These are phyloP conservation scores for Dryomyza anilis DNA, from an alignment of 2,888 invertebrate genomes.

Conservation along the genomic window DNA sequence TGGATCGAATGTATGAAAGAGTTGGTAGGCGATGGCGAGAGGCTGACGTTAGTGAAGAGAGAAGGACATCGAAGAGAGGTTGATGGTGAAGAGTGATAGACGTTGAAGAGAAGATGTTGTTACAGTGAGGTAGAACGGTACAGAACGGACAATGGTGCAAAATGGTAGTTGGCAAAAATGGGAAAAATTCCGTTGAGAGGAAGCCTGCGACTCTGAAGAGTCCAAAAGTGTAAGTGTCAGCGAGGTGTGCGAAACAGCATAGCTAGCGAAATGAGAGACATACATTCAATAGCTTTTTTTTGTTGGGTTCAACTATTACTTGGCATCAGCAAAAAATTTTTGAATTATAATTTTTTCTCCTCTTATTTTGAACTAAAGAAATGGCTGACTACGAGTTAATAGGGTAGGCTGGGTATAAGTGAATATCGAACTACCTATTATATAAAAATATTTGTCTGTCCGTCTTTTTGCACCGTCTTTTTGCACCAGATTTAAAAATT, in stretches of 20 bases:
- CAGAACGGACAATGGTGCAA: background rate
- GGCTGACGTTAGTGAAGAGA: background rate
- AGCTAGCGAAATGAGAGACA: no score
- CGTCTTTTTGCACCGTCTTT: no score
- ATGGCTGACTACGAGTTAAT: no score
- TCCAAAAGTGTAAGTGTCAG: background rate
- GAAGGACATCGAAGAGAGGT: background rate
- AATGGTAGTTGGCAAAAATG: no score
- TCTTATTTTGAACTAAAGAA: background rate
- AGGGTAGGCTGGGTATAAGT: no score
- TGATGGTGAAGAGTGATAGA: background rate
- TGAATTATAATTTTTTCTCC: no score
- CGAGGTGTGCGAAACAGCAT: background rate
- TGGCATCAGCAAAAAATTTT: conserved; percentile 4
- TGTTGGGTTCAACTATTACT: background rate
- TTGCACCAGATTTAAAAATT: no score
- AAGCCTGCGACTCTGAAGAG: no score
- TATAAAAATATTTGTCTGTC: no score
- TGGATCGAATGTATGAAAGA: background rate
- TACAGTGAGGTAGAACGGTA: background rate
- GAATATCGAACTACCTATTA: no score
- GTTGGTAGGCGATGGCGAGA: no score
- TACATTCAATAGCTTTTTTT: background rate
- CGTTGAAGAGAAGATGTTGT: background rate
- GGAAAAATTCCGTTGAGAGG: no score